Percentiles rank a stretch among this genome's conserved stretches.
These are phyloP conservation scores for Caenorhabditis sulstoni DNA, from an alignment of 2,888 invertebrate species.

Conservation along the genomic window DNA sequence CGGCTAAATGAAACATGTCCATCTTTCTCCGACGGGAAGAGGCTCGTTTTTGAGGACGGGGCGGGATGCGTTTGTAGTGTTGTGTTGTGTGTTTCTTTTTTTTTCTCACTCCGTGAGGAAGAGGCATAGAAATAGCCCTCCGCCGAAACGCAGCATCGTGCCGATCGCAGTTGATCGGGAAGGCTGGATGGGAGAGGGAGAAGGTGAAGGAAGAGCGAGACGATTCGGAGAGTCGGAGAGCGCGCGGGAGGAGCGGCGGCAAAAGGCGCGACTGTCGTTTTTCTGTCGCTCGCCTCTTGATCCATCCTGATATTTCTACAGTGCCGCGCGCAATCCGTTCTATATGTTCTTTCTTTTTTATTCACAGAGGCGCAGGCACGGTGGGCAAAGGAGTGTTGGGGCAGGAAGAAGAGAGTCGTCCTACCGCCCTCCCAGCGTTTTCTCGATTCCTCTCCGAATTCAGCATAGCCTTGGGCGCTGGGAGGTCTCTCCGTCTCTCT, in stretches of 20 bases:
- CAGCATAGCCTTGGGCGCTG: slow-evolving; percentile 51
- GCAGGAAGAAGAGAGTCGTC: slow-evolving; percentile 5
- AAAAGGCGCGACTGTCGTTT: slow-evolving; percentile 55
- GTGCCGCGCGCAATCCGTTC: slow-evolving; percentile 47
- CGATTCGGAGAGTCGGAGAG: slow-evolving; percentile 33
- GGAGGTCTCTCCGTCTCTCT: slow-evolving; percentile 45
- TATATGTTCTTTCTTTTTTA: slow-evolving; percentile 59
- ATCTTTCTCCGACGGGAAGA: too few relatives aligned
- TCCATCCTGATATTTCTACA: slow-evolving; percentile 36
- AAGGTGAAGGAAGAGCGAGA: slow-evolving; percentile 20
- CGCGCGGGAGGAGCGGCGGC: slow-evolving; percentile 54
- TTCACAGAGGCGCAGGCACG: slow-evolving; percentile 49
- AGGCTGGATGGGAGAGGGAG: slow-evolving; percentile 17
- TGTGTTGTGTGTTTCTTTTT: slow-evolving; percentile 36
- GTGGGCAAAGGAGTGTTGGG: slow-evolving; percentile 22
- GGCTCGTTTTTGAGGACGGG: slow-evolving; percentile 7
- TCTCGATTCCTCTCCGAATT: slow-evolving; percentile 54
- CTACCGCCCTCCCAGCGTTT: slow-evolving; percentile 14
- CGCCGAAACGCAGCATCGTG: slow-evolving; percentile 53
- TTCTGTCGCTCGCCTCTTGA: slow-evolving; percentile 44
- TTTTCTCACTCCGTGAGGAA: slow-evolving; percentile 11
- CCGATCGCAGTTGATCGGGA: slow-evolving; percentile 51
- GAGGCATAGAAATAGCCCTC: slow-evolving; percentile 24
- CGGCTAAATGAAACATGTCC: slow-evolving; percentile 18
- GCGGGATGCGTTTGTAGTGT: slow-evolving; percentile 15